Conservation (phyloP, 2,888 invertebrate species). For the Hyposoter didymator region DNA sequence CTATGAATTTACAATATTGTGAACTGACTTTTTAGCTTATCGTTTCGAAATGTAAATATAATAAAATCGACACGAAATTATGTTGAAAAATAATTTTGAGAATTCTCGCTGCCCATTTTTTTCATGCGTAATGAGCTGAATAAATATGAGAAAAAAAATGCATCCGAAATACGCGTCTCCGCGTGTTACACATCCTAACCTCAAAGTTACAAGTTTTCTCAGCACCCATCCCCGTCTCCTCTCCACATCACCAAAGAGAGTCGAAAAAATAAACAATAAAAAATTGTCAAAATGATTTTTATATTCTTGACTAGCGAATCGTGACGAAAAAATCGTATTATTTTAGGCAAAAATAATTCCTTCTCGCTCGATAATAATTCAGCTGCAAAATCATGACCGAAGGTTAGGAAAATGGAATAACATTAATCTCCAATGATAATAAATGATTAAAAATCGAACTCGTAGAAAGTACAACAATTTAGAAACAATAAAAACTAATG, state of each 20-base stretch:
- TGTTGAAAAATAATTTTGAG: neutral
- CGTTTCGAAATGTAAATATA: neutral
- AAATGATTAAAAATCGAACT: neutral
- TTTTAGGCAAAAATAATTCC: neutral
- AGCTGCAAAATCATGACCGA: neutral
- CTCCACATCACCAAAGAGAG: neutral
- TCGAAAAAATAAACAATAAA: neutral
- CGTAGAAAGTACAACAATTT: neutral
- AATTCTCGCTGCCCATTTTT: neutral
- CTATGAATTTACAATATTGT: neutral
- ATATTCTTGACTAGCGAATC: neutral
- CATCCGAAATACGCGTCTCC: neutral
- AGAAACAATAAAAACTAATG: neutral
- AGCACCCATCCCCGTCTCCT: neutral
- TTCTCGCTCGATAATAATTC: neutral
- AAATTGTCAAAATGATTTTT: neutral
- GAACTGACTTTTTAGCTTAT: neutral
- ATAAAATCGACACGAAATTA: neutral
- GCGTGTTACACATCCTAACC: neutral
- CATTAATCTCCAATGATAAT: neutral
- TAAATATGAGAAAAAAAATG: neutral
- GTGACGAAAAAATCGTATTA: neutral
- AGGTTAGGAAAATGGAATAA: slow-evolving; percentile 5
- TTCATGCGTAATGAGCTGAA: neutral
- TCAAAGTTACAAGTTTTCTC: neutral